Conservation (phyloP, 2,888 invertebrate genomes). For the Nowickia ferox region DNA sequence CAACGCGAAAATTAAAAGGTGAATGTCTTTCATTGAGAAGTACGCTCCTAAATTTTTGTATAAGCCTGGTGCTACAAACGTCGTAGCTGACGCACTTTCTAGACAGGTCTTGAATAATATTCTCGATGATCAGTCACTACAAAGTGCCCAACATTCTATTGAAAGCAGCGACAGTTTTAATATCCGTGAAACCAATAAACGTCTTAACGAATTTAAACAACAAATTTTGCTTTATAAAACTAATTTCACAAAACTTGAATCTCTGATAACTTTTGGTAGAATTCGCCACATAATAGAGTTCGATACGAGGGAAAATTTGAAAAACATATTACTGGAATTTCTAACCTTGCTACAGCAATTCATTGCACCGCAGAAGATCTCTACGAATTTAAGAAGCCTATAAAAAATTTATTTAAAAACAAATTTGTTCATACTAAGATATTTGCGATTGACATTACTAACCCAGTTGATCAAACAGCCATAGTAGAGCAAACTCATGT, state of each 20-base stretch:
- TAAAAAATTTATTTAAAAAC: conserved; percentile 19
- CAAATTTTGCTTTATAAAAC: conserved; percentile 33
- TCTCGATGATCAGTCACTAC: conserved; percentile 33
- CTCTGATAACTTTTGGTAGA: conserved; percentile 5
- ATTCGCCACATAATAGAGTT: conserved; percentile 54
- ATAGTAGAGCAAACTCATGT: conserved; percentile 42
- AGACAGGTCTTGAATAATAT: conserved; percentile 38
- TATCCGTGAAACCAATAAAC: conserved; percentile 35
- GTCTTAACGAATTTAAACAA: conserved; percentile 41
- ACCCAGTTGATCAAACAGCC: conserved; percentile 40
- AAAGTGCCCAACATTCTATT: conserved; percentile 30
- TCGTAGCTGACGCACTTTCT: conserved; percentile 28
- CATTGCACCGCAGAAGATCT: conserved; percentile 53
- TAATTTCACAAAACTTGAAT: conserved; percentile 27
- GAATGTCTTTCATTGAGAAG: conserved; percentile 5
- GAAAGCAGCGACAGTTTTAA: conserved; percentile 20
- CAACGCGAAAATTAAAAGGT: conserved; percentile 21
- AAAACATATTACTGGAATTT: conserved; percentile 60
- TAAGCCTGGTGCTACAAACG: conserved; percentile 10
- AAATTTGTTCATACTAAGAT: conserved; percentile 41
- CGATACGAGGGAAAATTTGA: conserved; percentile 48
- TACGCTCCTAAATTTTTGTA: not conserved
- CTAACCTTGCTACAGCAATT: conserved; percentile 51
- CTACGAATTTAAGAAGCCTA: conserved; percentile 48
- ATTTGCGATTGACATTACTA: conserved; percentile 32